A percentile compares a stretch with the other conserved stretches of the same genome.
These are phyloP conservation scores for Orthonevra nobilis DNA, from an alignment of 2,888 invertebrate species.

Conservation along the genomic window DNA sequence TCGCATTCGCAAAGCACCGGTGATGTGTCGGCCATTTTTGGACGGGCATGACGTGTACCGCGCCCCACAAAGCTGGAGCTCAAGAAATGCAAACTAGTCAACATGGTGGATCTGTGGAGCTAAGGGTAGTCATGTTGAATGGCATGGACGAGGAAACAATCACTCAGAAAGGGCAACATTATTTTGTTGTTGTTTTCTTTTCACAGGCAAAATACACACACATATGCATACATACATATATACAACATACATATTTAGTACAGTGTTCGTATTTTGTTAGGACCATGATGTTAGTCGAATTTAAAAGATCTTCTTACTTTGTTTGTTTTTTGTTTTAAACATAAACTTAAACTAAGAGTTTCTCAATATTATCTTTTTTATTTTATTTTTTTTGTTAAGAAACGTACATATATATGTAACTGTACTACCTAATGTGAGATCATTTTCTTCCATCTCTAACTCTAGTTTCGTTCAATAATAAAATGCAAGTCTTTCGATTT, in stretches of 20 bases:
- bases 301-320: slow-evolving; percentile 27
- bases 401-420: too few relatives aligned
- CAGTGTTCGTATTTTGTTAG: slow-evolving; percentile 40
- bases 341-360: slow-evolving; percentile 8
- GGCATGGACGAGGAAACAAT: slow-evolving; percentile 51
- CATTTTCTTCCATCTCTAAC: slow-evolving; percentile 55
- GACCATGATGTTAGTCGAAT: slow-evolving; percentile 68
- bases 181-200: slow-evolving; percentile 6
- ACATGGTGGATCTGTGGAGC: slow-evolving; percentile 80
- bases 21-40: slow-evolving; percentile 84
- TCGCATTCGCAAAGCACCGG: slow-evolving; percentile 85
- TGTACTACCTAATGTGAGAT: too few relatives aligned
- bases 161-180: too few relatives aligned
- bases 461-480: slow-evolving; percentile 37
- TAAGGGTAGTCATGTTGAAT: slow-evolving; percentile 77
- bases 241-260: slow-evolving; percentile 9
- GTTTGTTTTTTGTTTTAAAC: not conserved
- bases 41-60: slow-evolving; percentile 83
- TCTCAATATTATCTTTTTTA: slow-evolving; percentile 18
- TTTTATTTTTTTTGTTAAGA: slow-evolving; percentile 37
- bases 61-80: slow-evolving; percentile 79
- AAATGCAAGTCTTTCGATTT: slow-evolving; percentile 20
- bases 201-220: slow-evolving; percentile 33
- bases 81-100: slow-evolving; percentile 80
- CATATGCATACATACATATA: slow-evolving; percentile 21